Base-by-base conservation (phyloP, 1,140 invertebrate genomes). In the Bombus affinis region DNA sequence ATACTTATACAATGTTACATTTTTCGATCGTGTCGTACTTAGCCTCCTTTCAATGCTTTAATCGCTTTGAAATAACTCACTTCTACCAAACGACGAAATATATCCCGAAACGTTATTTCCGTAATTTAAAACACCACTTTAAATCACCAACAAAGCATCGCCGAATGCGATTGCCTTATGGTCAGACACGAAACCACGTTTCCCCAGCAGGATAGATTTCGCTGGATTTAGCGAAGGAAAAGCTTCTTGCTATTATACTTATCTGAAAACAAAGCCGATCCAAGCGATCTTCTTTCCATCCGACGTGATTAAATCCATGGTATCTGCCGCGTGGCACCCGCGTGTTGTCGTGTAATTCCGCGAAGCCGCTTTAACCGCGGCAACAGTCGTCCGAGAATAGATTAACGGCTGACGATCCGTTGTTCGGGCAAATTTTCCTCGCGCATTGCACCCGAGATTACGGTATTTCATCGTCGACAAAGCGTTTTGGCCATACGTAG, bases 381-480 rank as follows among this genome's bases (percentile, higher is more conserved):
- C 39, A 80, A 80, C 65, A 78, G 59, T 66, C n/a, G 25, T 37
- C 32, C 32, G 1, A 22, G n/a, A 39, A 44, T 53, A 68, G 72
- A 76, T 83, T 73, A 75, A 76, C 72, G 59, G 32, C 13, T 59
- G 57, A 77, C 57, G 35, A 76, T 32, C 44, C 59, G 57, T 35
- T 85, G 62, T 83, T 77, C 53, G 70, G 39, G 66, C 32, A 53
- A 89, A 85, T 89, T 85, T 78, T 42, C 13, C 35, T 47, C 22
- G 59, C 3, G 47, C 79, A 74, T 82, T 37, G 62, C 70, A 25
- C 2, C 5, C 65, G 87, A 75, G 79, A 86, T 83, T 85, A 81
- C 65, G 47, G 68, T 65, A 77, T 81, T 87, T 77, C 62, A 83
- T 81, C 71, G 66, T 65, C 59, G 44, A 83, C 80, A 53, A 78